phyloP scores from a whole-genome alignment of 2,113 vertebrate species.

The Lanius ludovicianus region DNA sequence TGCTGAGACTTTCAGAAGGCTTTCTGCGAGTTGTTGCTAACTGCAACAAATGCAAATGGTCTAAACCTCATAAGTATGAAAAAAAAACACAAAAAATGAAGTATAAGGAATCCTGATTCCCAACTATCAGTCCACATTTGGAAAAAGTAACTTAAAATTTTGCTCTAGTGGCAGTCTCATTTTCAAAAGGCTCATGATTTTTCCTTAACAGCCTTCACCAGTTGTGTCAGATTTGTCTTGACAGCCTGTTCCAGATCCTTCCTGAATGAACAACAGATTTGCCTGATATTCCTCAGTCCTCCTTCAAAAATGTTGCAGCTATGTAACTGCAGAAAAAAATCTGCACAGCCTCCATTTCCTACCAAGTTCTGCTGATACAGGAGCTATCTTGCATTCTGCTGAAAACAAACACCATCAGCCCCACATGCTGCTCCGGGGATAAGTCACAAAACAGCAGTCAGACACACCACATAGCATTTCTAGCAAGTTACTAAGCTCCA shows the following conservation, averaged over 20 bases:
- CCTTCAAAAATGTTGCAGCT: neutral
- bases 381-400: neutral
- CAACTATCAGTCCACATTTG: neutral
- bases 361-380: neutral
- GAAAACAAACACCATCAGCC: neutral
- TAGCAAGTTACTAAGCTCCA: neutral
- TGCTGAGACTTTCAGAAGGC: neutral
- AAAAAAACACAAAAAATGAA: rapidly evolving
- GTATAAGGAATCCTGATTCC: neutral
- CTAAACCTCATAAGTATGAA: neutral
- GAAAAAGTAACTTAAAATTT: neutral
- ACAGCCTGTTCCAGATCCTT: neutral
- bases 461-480: neutral
- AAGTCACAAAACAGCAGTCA: neutral
- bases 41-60: neutral
- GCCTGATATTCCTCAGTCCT: neutral
- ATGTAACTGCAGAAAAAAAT: neutral
- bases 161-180: neutral
- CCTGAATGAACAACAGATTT: neutral
- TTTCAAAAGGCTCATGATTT: neutral
- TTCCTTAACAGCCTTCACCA: neutral
- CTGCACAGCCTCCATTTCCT: neutral
- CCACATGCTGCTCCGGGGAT: neutral
- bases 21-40: neutral
- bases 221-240: neutral